These are phyloP conservation scores for Mus musculus DNA, from an alignment of 2,113 vertebrate species.

Conservation along the genomic window DNA sequence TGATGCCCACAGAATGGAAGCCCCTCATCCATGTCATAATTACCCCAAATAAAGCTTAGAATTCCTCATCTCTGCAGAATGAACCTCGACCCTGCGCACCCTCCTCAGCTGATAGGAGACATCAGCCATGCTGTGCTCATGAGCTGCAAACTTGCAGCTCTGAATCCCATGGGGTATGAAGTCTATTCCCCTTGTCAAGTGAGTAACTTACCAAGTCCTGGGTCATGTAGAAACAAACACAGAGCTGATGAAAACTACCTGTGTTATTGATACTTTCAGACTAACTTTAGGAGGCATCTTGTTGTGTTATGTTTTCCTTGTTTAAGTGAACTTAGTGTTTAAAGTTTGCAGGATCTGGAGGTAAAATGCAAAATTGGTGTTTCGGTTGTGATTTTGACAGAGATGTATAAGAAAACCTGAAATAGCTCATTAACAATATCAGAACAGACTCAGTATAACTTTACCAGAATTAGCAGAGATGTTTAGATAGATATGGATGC, in stretches of 20 bases:
- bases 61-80: neutral
- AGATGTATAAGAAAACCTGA: neutral
- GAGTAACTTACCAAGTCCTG: neutral
- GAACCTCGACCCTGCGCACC: neutral
- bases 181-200: neutral
- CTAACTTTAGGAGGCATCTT: neutral
- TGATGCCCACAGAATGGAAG: neutral
- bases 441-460: neutral
- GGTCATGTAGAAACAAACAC: neutral
- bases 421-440: constrained; percentile 8
- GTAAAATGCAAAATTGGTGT: constrained; percentile 47
- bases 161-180: neutral
- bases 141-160: neutral
- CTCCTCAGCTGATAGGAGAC: neutral
- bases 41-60: neutral
- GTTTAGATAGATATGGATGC: neutral
- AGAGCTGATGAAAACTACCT: neutral
- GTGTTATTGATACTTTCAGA: neutral
- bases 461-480: neutral
- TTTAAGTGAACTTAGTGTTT: neutral
- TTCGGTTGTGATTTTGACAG: constrained; percentile 39
- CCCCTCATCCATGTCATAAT: neutral
- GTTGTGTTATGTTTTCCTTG: neutral
- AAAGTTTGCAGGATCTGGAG: neutral
- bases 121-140: neutral